phyloP scores from a whole-genome alignment of 2,888 invertebrate species.

The Myathropa florea region DNA sequence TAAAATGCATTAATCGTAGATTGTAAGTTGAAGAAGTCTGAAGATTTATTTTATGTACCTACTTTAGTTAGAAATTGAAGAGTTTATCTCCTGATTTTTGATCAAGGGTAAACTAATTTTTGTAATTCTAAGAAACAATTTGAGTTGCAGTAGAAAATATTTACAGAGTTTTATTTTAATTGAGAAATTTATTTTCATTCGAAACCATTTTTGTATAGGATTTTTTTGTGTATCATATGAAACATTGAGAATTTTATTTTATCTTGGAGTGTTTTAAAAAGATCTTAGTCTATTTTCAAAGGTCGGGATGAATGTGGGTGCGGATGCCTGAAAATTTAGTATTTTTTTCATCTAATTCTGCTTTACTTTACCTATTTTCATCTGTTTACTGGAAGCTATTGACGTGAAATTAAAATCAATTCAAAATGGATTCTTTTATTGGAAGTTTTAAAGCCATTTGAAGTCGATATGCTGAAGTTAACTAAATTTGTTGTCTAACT shows the following conservation, averaged over 20 bases:
- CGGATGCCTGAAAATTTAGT: too few relatives aligned
- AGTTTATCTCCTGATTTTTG: not conserved
- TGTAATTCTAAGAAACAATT: not conserved
- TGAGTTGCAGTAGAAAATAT: conserved; percentile 39
- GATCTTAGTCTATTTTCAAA: not conserved
- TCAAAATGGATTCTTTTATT: too few relatives aligned
- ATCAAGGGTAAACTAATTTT: not conserved
- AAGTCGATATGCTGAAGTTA: too few relatives aligned
- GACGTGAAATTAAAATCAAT: too few relatives aligned
- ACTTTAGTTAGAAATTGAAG: not conserved
- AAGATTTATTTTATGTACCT: not conserved
- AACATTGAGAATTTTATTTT: not conserved
- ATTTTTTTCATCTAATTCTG: too few relatives aligned
- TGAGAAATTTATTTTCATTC: conserved; percentile 27
- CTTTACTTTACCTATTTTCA: too few relatives aligned
- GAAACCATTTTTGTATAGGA: conserved; percentile 59
- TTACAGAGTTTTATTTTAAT: conserved; percentile 5
- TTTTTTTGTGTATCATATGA: conserved; percentile 1
- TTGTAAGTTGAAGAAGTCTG: conserved; percentile 4
- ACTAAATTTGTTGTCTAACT: too few relatives aligned
- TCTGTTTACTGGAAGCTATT: too few relatives aligned
- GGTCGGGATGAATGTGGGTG: too few relatives aligned
- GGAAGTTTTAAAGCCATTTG: too few relatives aligned
- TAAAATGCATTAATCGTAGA: not conserved
- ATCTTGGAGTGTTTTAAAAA: too few relatives aligned